Evolutionary conservation across 2,888 invertebrate species (phyloP).

Genomic region (Monochamus alternatus): DNA sequence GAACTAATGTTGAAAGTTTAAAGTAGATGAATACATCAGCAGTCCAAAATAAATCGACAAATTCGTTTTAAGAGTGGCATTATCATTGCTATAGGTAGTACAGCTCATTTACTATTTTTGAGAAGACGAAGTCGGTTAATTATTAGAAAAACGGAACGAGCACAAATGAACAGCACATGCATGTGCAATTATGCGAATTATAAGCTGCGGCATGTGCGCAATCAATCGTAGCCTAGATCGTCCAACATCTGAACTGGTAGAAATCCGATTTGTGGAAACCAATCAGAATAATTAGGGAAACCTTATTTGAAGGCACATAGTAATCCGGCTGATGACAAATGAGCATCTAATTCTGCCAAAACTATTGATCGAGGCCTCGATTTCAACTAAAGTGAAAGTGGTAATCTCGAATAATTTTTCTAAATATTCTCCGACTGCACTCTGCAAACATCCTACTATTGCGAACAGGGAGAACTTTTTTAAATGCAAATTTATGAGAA

Average conservation of each 20-base stretch:
- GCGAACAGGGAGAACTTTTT: too few relatives aligned
- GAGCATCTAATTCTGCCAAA: slow-evolving; percentile 2
- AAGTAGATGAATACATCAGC: too few relatives aligned
- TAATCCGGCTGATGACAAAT: slow-evolving; percentile 23
- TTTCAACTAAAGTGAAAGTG: too few relatives aligned
- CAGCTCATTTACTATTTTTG: neutral
- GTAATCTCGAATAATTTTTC: too few relatives aligned
- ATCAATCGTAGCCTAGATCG: slow-evolving; percentile 25
- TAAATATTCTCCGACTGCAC: too few relatives aligned
- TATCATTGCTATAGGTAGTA: too few relatives aligned
- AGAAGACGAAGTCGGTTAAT: slow-evolving; percentile 3
- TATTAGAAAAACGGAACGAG: slow-evolving; percentile 15
- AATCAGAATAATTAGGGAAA: slow-evolving; percentile 27
- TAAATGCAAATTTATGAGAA: too few relatives aligned
- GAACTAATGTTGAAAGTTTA: too few relatives aligned
- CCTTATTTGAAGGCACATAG: slow-evolving; percentile 11
- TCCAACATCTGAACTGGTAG: slow-evolving; percentile 20
- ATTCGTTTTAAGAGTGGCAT: too few relatives aligned
- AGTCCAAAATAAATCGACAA: too few relatives aligned
- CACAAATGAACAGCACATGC: slow-evolving; percentile 7
- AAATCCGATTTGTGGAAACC: slow-evolving; percentile 30
- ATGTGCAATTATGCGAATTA: slow-evolving; percentile 22
- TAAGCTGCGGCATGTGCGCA: neutral
- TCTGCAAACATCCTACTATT: too few relatives aligned
- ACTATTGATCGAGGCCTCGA: too few relatives aligned